phyloP scores from a whole-genome alignment of 64 coral and sea anemone species.

The Pocillopora damicornis region DNA sequence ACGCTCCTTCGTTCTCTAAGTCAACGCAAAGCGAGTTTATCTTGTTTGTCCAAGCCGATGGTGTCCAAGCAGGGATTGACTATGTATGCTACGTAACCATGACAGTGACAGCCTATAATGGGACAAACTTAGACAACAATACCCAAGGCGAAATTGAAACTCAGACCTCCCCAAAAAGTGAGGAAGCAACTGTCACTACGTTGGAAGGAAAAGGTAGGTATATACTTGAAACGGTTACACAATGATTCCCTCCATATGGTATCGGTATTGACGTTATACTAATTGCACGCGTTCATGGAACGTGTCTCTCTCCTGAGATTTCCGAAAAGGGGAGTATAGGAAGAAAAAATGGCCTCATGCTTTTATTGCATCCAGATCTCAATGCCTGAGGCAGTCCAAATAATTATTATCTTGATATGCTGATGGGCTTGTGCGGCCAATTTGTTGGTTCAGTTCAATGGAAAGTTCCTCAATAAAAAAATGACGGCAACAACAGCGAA shows the following conservation, averaged over 20 bases:
- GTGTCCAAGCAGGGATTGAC: constrained; percentile 82
- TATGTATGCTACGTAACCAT: constrained; percentile 89
- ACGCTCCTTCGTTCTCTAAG: constrained; percentile 50
- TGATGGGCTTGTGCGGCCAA: no score
- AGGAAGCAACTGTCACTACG: constrained; percentile 78
- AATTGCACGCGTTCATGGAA: no score
- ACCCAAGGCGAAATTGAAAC: constrained; percentile 50
- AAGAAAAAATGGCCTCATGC: no score
- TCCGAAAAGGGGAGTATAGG: no score
- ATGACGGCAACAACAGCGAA: no score
- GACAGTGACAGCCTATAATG: constrained; percentile 76
- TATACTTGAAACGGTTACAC: not conserved
- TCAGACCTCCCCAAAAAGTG: constrained; percentile 68
- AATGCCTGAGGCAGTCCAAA: no score
- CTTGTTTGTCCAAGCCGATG: constrained; percentile 50
- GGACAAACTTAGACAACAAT: constrained; percentile 41
- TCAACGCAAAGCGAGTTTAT: constrained; percentile 20
- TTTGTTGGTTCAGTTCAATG: no score
- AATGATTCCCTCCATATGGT: not conserved
- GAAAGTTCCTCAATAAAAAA: no score
- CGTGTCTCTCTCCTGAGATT: no score
- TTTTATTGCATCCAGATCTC: no score
- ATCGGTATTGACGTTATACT: no score
- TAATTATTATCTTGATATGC: no score
- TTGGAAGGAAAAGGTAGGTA: constrained; percentile 79